A percentile compares a stretch with the other conserved stretches of the same genome.
Evolutionary conservation across 2,888 invertebrate genomes (phyloP).

Genomic region (Gibbula magus): DNA sequence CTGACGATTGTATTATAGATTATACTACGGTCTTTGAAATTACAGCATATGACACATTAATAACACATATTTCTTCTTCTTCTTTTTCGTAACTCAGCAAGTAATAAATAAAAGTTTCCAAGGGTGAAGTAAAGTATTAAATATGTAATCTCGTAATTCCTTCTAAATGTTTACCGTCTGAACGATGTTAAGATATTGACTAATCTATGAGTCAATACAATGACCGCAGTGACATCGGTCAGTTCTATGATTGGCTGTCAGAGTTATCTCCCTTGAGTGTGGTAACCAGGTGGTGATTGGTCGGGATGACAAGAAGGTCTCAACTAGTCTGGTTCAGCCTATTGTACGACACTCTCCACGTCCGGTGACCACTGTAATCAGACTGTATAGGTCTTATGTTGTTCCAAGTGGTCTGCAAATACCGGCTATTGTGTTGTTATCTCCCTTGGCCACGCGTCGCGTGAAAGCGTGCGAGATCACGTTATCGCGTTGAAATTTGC

Average conservation of each 20-base stretch:
- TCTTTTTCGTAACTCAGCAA: no score
- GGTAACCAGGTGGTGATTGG: not conserved
- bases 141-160: no score
- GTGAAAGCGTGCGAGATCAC: conserved; percentile 18
- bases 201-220: not conserved
- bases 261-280: conserved; percentile 11
- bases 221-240: not conserved
- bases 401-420: conserved; percentile 2
- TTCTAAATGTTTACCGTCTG: no score
- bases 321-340: not conserved
- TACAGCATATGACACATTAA: no score
- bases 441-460: conserved; percentile 14
- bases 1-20: no score
- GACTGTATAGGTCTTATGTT: not conserved
- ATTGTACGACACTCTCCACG: not conserved
- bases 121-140: no score
- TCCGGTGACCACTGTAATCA: not conserved
- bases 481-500: conserved; percentile 15
- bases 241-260: not conserved
- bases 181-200: no score
- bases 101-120: no score
- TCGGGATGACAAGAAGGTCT: not conserved
- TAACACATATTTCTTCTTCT: no score
- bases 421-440: conserved; percentile 15
- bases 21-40: no score